Percentiles rank a stretch among this genome's conserved stretches.
These are phyloP conservation scores for Scaptomyza montana DNA, from an alignment of 1,140 invertebrate genomes.

Conservation along the genomic window DNA sequence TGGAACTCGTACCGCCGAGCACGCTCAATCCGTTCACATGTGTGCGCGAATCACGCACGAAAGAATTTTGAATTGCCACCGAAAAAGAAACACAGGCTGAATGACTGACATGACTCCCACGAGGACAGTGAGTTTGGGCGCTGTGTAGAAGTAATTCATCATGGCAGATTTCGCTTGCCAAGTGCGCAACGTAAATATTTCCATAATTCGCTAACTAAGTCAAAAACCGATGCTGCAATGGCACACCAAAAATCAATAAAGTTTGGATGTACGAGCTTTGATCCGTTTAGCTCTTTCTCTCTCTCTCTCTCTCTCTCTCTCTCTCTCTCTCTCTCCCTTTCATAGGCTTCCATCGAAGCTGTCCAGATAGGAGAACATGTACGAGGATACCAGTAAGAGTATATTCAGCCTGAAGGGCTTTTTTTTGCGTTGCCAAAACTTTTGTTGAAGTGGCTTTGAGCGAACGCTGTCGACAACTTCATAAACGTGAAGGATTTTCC, in stretches of 20 bases:
- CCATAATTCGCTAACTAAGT: constrained; percentile 80
- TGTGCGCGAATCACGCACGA: constrained; percentile 60
- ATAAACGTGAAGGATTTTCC: constrained; percentile 62
- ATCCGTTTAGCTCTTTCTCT: constrained; percentile 46
- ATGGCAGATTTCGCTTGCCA: constrained; percentile 53
- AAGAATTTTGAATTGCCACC: constrained; percentile 55
- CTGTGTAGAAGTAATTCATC: constrained; percentile 49
- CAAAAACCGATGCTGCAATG: constrained; percentile 72
- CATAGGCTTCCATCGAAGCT: constrained; percentile 6
- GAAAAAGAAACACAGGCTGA: constrained; percentile 8
- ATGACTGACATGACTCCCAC: background rate
- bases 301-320: constrained; percentile 31
- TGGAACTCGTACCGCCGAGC: constrained; percentile 6
- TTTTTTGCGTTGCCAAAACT: constrained; percentile 29
- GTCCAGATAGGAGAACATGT: constrained; percentile 14
- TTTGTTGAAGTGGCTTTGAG: constrained; percentile 50
- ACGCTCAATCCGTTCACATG: constrained; percentile 12
- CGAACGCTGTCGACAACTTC: constrained; percentile 71
- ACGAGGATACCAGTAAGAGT: constrained; percentile 10
- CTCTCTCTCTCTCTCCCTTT: constrained; percentile 30
- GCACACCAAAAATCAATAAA: constrained; percentile 70
- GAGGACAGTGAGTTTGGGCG: background rate
- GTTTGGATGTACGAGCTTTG: constrained; percentile 72
- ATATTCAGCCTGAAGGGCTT: constrained; percentile 19
- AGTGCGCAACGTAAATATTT: constrained; percentile 71